Evolutionary conservation across 2,797 vertebrate genomes (phyloP).

Genomic region (Cryptoprocta ferox): DNA sequence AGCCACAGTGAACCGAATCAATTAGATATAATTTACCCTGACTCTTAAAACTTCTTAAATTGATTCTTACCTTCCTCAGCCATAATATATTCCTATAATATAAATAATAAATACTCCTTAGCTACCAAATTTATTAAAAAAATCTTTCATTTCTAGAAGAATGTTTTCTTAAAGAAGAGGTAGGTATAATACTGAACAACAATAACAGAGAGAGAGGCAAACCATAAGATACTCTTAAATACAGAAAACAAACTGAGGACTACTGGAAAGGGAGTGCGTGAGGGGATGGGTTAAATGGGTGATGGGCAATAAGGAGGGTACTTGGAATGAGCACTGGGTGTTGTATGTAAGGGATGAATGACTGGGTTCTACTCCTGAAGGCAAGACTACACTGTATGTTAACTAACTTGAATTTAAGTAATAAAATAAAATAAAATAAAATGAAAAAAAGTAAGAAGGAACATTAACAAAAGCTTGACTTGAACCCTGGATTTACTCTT

Average conservation of each 20-base stretch:
- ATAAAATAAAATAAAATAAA: no score
- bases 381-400: no score
- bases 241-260: no score
- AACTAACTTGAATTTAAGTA: no score
- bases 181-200: not conserved
- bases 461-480: not conserved
- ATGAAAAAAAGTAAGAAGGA: not conserved
- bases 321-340: no score
- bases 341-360: no score
- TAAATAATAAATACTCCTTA: not conserved
- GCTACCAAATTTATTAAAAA: not conserved
- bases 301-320: no score
- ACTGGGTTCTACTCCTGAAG: no score
- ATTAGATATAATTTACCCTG: not conserved
- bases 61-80: not conserved
- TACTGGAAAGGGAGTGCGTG: no score
- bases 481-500: not conserved
- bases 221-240: no score
- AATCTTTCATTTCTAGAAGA: not conserved
- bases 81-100: not conserved
- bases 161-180: not conserved
- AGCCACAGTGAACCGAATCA: not conserved
- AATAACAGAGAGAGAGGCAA: not conserved
- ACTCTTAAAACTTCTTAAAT: not conserved
- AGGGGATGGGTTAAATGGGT: no score